These are phyloP conservation scores for Pampus argenteus DNA, from an alignment of 2,797 vertebrate genomes.

Conservation along the genomic window DNA sequence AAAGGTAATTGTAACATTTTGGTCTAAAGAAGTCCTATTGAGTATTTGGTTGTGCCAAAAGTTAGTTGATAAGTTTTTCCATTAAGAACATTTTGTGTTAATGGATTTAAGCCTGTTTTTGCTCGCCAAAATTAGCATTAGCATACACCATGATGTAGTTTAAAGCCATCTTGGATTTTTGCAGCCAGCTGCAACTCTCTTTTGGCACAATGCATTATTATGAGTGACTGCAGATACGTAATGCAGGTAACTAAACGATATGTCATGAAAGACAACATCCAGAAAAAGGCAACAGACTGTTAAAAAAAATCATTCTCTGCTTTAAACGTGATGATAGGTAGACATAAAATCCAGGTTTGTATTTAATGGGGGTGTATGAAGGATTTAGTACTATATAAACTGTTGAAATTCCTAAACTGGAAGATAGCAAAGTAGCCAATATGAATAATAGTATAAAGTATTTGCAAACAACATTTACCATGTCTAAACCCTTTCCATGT, in stretches of 20 bases:
- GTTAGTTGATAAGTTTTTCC: no score
- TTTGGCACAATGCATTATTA: slow-evolving; percentile 42
- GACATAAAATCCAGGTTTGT: neutral
- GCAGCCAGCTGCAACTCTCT: no score
- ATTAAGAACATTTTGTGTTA: no score
- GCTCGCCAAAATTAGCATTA: no score
- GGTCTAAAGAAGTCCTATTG: no score
- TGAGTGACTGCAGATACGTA: slow-evolving; percentile 35
- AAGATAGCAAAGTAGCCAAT: neutral
- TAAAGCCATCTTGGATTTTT: no score
- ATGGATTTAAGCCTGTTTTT: no score
- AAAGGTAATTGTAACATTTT: no score
- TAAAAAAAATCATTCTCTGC: slow-evolving; percentile 25
- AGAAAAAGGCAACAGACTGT: slow-evolving; percentile 36
- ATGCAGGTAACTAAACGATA: slow-evolving; percentile 46
- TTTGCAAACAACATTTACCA: neutral
- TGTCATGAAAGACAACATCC: slow-evolving; percentile 43
- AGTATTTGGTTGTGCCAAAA: no score
- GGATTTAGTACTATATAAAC: neutral
- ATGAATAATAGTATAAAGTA: neutral
- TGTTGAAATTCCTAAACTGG: neutral
- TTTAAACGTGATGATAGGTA: slow-evolving; percentile 30
- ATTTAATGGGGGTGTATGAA: neutral
- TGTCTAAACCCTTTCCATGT: slow-evolving; percentile 7
- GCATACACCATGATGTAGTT: no score